Base-by-base conservation (phyloP, 2,888 invertebrate species). In the Anagyrus pseudococci region DNA sequence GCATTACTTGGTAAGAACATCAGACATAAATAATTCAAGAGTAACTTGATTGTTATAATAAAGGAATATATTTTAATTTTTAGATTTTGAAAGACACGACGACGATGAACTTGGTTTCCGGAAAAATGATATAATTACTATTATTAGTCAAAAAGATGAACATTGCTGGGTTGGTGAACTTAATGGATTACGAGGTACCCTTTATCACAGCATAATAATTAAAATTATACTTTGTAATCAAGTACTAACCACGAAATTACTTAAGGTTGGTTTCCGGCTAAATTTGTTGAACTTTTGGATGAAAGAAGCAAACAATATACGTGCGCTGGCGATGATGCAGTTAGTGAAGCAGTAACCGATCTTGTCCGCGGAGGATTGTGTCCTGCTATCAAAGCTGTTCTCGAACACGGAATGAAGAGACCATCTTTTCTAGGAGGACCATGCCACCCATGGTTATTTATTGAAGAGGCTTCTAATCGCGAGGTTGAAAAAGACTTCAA, bases 91-190 rank as follows among this genome's bases (percentile, higher is more conserved):
- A 82, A 86, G 98, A 68, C 93, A 96, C 77, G 98, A 98, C 82
- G 98, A 98, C 70, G 98, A 99, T 84, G 99, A 99, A 82, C 83
- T 99, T 58, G 98, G 98, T 8, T 99, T 99, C 82, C 87, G 97
- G 56, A 98, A 96, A 82, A 98, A 99, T 84, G 98, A 99, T 82
- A 94, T 99, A 41, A 97, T 99, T 58, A 98, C 96, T 55, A 94
- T 99, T 47, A 90, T 98, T 25, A 97, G 96, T 76, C 96, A 96
- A 78, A 94, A 95, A 81, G 98, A 98, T 83, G 98, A 98, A 77
- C 97, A 98, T 79, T 98, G 98, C 81, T 98, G 98, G 98, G 92
- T 98, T 69, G 98, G 98, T 4, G 98, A 98, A 81, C 81, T 98
- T 50, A 98, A 98, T 84, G 98, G 98, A 0, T 83, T 97, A 50